phyloP scores from a whole-genome alignment of 2,113 vertebrate species.

The Oryzias javanicus region DNA sequence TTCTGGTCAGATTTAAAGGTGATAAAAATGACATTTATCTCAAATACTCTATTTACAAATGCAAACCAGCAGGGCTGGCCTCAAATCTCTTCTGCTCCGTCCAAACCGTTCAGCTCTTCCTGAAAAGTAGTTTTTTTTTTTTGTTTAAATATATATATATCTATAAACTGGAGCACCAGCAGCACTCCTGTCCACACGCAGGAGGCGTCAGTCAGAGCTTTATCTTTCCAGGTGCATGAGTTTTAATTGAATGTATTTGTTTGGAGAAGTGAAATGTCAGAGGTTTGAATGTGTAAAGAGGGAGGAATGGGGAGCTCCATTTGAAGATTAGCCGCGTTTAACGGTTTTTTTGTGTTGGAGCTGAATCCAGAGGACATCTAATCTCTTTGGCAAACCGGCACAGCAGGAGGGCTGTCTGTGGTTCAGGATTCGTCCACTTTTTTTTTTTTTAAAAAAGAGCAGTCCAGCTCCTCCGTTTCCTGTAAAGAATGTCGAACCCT shows the following conservation, averaged over 20 bases:
- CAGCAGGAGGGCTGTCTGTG: neutral
- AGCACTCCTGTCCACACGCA: slow-evolving; percentile 38
- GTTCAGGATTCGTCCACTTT: neutral
- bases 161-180: slow-evolving; percentile 11
- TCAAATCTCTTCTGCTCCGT: slow-evolving; percentile 32
- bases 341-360: no score
- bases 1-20: slow-evolving; percentile 63
- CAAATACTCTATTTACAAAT: slow-evolving; percentile 70
- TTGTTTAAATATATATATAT: neutral
- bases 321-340: no score
- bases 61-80: slow-evolving; percentile 63
- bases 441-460: no score
- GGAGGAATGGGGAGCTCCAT: slow-evolving; percentile 16
- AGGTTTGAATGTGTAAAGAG: slow-evolving; percentile 46
- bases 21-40: slow-evolving; percentile 68
- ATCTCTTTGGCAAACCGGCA: neutral
- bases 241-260: slow-evolving; percentile 58
- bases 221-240: slow-evolving; percentile 58
- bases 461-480: neutral
- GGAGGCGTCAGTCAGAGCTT: slow-evolving; percentile 53
- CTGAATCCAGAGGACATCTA: neutral
- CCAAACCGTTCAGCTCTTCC: neutral
- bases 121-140: no score
- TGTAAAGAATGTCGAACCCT: neutral
- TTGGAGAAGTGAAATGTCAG: slow-evolving; percentile 15